Base-by-base conservation (phyloP, 2,888 invertebrate genomes). In the Agelastica alni region DNA sequence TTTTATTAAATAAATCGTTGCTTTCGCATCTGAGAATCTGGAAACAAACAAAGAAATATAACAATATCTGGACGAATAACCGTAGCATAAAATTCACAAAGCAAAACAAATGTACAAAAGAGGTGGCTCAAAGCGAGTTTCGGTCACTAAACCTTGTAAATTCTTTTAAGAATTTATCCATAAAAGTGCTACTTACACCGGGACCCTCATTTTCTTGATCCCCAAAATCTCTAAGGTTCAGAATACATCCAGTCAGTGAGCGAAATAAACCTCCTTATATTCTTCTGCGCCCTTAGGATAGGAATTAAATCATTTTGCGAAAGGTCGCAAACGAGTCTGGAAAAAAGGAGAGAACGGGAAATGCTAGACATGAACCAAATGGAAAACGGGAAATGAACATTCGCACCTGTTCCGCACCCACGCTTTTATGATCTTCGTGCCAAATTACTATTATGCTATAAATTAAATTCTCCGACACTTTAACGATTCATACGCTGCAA, bases 241-340 rank as follows among this genome's bases (percentile, higher is more conserved):
- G 43, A 55, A 55, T 46, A 55, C 55, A 46, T 41, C 51, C 51
- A 49, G 44, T 51, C 41, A 45, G 39, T 46, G 51, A 55, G 45
- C 51, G 46, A 47, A 56, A 56, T 56, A 51, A 55, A 55, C 46
- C 48, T 26, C 18, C 55, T 46, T 51, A 47, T 43, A 37, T 56
- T 41, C 51, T 31, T 34, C 32, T 42, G 32, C 42, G 20, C 46
- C 51, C 51, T 20, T 14, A 26, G 42, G 37, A 56, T 42, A 41
- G 46, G 55, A 55, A 55, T 55, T 46, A 55, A 55, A 55, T 55
- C 51, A 55, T 55, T 46, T 51, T 32, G 46, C 41, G 51, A 51
- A 48, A 51, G 55, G 51, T 46, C 46, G 34, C 51, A 46, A 51
- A 55, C 51, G 51, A 51, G 26, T 34, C 31, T 18, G 18, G 44